Percentiles rank a stretch among this genome's conserved stretches.
These are phyloP conservation scores for Megalops atlanticus DNA, from an alignment of 2,113 vertebrate species.

Conservation along the genomic window DNA sequence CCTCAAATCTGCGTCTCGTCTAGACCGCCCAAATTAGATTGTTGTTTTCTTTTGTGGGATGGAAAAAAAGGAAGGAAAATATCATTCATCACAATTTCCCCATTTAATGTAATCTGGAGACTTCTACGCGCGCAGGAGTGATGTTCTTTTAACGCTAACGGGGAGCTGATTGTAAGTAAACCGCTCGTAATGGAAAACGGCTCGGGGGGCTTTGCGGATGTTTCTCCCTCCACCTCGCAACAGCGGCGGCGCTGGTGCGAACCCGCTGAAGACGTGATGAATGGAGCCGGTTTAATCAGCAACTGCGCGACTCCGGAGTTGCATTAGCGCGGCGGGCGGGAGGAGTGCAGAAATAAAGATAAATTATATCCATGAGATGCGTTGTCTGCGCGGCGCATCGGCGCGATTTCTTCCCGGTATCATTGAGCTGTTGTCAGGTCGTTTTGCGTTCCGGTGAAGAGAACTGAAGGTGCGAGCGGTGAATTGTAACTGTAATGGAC, in stretches of 20 bases:
- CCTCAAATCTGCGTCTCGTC: not conserved
- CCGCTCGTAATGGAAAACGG: conserved; percentile 54
- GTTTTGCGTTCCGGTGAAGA: conserved; percentile 34
- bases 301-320: conserved; percentile 33
- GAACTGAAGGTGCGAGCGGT: conserved; percentile 21
- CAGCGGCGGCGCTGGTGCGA: conserved; percentile 43
- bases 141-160: conserved; percentile 52
- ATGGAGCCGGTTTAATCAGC: conserved; percentile 46
- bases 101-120: conserved; percentile 53
- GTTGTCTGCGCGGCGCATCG: conserved; percentile 28
- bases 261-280: conserved; percentile 57
- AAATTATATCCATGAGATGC: conserved; percentile 38
- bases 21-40: conserved; percentile 32
- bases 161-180: conserved; percentile 54
- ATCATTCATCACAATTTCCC: conserved; percentile 41
- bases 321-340: conserved; percentile 31
- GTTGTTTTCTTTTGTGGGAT: conserved; percentile 26
- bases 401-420: conserved; percentile 20
- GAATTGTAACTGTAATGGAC: conserved; percentile 33
- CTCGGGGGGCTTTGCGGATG: conserved; percentile 28
- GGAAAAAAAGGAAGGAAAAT: conserved; percentile 40
- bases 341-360: conserved; percentile 28
- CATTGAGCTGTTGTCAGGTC: conserved; percentile 31
- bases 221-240: not conserved
- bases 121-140: conserved; percentile 50